Evolutionary conservation across 2,888 invertebrate genomes (phyloP), one percentile per base, ranked within the genome.

Genomic region (Dermolepida albohirtum): DNA sequence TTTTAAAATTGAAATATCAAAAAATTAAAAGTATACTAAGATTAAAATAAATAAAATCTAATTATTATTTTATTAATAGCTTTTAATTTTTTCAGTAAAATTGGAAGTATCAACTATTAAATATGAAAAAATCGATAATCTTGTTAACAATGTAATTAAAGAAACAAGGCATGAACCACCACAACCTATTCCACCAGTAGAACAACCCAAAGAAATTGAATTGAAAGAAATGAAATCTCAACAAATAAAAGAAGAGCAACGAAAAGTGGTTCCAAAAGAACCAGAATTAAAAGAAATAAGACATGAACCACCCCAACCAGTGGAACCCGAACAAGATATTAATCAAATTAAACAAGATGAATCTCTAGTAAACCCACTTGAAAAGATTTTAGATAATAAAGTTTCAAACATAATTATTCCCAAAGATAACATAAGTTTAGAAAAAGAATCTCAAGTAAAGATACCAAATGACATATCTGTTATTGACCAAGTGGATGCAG

Each of bases 401-500:
- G 22, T 29, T 14, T 1, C 5, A 17, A 34, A 49, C 1, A 16
- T n/a, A 14, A 29, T 41, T 16, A 12, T 27, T 5, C 52, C n/a
- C 5, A 51, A 64, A 12, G 64, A 64, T 49, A 64, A 51, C n/a
- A 17, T 39, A 17, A 54, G 54, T 22, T 14, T 47, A 14, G 16
- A 29, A 34, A 49, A 62, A 14, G 14, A 34, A 47, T 29, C 51
- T 63, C 29, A 12, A 64, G 29, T 8, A 12, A 50, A 63, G 34
- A 0, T 4, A 34, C 5, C 34, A 14, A 10, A n/a, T 22, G 74
- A 8, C 51, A 76, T 57, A 75, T 47, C 59, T 14, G 14, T 43
- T 10, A n/a, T 2, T 81, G 4, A 79, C 69, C 84, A 86, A 72
- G 83, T 84, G 4, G 86, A 86, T 72, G 78, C 78, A 64, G 83